Evolutionary conservation across 2,797 vertebrate species (phyloP), one percentile per base, ranked within the genome.

Genomic region (Zonotrichia albicollis): DNA sequence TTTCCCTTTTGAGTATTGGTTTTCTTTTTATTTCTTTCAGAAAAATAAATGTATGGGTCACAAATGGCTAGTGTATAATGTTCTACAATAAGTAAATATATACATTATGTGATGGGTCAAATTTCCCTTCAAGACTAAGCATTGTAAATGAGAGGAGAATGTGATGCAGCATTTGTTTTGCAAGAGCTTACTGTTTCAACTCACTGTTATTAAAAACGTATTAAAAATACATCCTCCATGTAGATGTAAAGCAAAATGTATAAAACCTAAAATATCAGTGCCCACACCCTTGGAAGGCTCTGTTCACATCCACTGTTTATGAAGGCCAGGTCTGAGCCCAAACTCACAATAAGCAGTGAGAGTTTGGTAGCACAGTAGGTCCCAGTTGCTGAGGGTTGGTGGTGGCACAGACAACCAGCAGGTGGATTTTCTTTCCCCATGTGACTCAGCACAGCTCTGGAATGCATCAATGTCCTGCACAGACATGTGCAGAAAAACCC

Each of bases 41-140:
- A 67, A 55, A 58, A 55, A 62, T 6, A 60, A 81, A 55, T 34
- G 34, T 64, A 40, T 11, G 61, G 22, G 34, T 79, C 45, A 71
- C 30, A 80, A 79, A 57, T 89, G 26, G 27, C 64, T 57, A 5
- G 4, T 25, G 20, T 68, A 4, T 46, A 43, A 27, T 1, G 2
- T 42, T 45, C 55, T 76, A 3, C n/a, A 75, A 15, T 40, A 40
- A 36, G 15, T 70, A 62, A 51, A 78, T 75, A 36, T 26, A 23
- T 22, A 32, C 6, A 30, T 3, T 58, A 22, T 15, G 34, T 0
- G 0, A 22, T 14, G 17, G 22, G 32, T 77, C 43, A 64, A 57
- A 76, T 53, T 84, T 62, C 27, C 25, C 48, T 54, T 53, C 36
- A n/a, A 57, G 10, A 6, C 75, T 84, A 11, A 48, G 13, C 12